These are phyloP conservation scores for Agrotis segetum DNA, from an alignment of 2,888 invertebrate genomes.

Conservation along the genomic window DNA sequence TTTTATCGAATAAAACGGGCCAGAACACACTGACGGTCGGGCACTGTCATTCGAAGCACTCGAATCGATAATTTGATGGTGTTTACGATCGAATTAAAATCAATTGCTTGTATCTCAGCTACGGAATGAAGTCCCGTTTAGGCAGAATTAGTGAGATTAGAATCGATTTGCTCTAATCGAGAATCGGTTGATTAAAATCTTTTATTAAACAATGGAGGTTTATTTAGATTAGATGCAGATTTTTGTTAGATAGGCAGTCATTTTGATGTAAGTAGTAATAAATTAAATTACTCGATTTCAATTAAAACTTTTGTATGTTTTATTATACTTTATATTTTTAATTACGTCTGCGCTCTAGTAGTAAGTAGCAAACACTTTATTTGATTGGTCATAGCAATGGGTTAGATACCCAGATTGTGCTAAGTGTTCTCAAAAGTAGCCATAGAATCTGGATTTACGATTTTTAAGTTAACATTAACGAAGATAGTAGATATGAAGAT, in stretches of 20 bases:
- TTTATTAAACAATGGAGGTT: conserved; percentile 46
- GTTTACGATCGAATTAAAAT: conserved; percentile 88
- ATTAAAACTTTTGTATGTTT: too few species aligned
- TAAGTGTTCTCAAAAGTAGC: too few species aligned
- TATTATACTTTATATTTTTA: too few species aligned
- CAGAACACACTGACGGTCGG: conserved; percentile 58
- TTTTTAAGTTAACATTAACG: neutral
- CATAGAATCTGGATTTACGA: neutral
- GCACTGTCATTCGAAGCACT: conserved; percentile 72
- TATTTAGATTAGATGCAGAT: conserved; percentile 1
- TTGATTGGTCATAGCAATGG: too few species aligned
- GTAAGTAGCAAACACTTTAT: too few species aligned
- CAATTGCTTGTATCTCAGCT: conserved; percentile 80
- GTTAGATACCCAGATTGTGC: too few species aligned
- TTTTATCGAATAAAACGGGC: conserved; percentile 58
- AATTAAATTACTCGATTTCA: too few species aligned
- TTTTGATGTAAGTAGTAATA: neutral
- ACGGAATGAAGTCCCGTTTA: conserved; percentile 69
- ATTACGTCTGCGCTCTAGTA: too few species aligned
- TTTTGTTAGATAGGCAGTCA: neutral
- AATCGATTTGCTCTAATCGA: conserved; percentile 70
- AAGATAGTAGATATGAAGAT: neutral
- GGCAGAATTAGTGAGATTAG: conserved; percentile 71
- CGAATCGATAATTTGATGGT: conserved; percentile 82
- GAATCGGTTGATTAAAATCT: conserved; percentile 50